Evolutionary conservation across 2,797 vertebrate species (phyloP), one percentile per base, ranked within the genome.

Genomic region (Crypturellus tataupa): DNA sequence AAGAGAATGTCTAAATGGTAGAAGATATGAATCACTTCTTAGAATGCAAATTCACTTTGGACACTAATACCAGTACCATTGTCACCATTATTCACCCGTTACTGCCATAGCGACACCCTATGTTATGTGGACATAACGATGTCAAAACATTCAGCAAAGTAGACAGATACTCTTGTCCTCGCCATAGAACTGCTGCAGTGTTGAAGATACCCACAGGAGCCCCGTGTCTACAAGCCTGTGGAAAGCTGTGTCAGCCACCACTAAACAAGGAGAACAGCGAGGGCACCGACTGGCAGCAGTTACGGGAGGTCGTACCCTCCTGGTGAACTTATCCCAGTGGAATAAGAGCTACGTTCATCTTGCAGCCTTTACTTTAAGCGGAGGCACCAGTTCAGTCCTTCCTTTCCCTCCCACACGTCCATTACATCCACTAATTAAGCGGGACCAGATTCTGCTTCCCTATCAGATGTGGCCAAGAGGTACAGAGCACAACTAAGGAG

Each of bases 241-340:
- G 6, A 83, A 60, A 82, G 20, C 6, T 13, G 5, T 29, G 24
- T 24, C 37, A 2, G 10, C 0, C 1, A 21, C 10, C 6, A 2
- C 46, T 29, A 40, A 53, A 23, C 2, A 2, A 31, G 25, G 11
- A 87, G 55, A 8, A n/a, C 0, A 1, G 58, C 35, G 25, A 40
- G n/a, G 63, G 58, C 0, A 0, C 13, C 27, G 6, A 70, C 42
- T 1, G 5, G 39, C 42, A 27, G 40, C 23, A 89, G 42, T 31
- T 44, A 4, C 1, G 12, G 29, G 46, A 3, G 4, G 5, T 27
- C 9, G 2, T 70, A 58, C 81, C 20, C 37, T 9, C 79, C 46
- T 24, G 10, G 8, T 6, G 2, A 6, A 3, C 9, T 72, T 69
- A 87, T 62, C 27, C 60, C 37, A 19, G 0, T 12, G 20, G 20